Percentiles rank a stretch among this genome's conserved stretches.
Evolutionary conservation across 2,113 vertebrate genomes (phyloP).

Genomic region (Zosterops borbonicus): DNA sequence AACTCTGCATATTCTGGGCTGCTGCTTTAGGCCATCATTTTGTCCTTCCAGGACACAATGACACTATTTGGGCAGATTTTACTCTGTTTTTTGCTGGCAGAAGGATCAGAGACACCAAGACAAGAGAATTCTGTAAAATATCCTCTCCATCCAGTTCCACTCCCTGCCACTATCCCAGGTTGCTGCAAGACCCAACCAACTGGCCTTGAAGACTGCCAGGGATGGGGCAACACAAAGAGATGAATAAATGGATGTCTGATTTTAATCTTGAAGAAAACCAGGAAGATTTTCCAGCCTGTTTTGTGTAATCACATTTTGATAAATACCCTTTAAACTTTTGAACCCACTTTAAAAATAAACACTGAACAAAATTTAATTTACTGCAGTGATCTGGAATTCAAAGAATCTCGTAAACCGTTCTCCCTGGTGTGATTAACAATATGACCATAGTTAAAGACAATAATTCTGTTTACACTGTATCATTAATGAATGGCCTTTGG

Average conservation of each 20-base stretch:
- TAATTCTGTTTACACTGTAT: slow-evolving; percentile 39
- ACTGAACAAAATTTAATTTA: neutral
- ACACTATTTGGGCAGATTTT: neutral
- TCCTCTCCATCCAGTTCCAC: neutral
- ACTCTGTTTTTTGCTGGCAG: neutral
- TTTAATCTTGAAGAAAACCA: neutral
- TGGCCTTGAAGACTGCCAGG: neutral
- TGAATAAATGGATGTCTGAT: neutral
- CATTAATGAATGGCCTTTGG: slow-evolving; percentile 30
- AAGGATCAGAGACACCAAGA: neutral
- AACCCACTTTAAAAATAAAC: neutral
- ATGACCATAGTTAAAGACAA: slow-evolving; percentile 19
- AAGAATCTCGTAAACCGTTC: neutral
- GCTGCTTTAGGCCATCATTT: neutral
- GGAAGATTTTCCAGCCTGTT: neutral
- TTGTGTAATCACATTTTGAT: slow-evolving; percentile 1
- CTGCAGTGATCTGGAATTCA: neutral
- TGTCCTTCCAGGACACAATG: neutral
- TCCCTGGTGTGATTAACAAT: slow-evolving; percentile 12
- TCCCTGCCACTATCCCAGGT: neutral
- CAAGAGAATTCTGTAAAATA: neutral
- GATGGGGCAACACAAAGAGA: neutral
- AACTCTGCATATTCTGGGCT: neutral
- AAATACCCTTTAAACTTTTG: slow-evolving; percentile 26
- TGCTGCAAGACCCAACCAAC: neutral